A percentile compares a stretch with the other conserved stretches of the same genome.
phyloP scores from a whole-genome alignment of 2,888 invertebrate genomes.

The Cephus nigrinus region DNA sequence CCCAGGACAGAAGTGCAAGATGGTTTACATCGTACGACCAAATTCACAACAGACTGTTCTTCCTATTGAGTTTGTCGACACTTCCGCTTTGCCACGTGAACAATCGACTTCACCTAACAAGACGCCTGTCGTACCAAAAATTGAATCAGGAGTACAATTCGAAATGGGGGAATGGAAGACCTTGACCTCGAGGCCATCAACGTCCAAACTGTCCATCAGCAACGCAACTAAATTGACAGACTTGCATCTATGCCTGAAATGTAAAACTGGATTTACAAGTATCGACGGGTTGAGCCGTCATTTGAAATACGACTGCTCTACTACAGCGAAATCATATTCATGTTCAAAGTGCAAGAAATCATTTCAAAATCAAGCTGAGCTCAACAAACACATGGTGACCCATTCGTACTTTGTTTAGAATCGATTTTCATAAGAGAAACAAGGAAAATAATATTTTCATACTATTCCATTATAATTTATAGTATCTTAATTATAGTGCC shows the following conservation, averaged over 20 bases:
- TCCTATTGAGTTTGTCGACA: background rate
- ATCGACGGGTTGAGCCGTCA: background rate
- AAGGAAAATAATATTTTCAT: no score
- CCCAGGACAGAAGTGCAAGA: background rate
- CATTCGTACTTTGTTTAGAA: background rate
- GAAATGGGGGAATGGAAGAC: background rate
- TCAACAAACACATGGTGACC: slow-evolving; percentile 7
- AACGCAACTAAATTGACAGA: slow-evolving; percentile 1
- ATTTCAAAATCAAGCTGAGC: background rate
- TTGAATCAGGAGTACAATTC: background rate
- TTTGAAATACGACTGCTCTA: background rate
- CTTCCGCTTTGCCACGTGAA: background rate
- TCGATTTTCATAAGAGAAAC: no score
- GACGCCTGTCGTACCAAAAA: background rate
- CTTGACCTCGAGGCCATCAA: background rate
- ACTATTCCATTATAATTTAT: no score
- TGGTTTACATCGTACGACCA: background rate
- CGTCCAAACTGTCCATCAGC: background rate
- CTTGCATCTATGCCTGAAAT: background rate
- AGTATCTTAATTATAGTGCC: no score
- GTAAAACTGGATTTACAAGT: slow-evolving; percentile 5
- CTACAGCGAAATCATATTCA: background rate
- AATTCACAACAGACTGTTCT: background rate
- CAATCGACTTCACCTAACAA: background rate
- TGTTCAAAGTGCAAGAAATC: slow-evolving; percentile 1